A percentile compares a stretch with the other conserved stretches of the same genome.
Conservation (phyloP, 2,888 invertebrate genomes). For the Drosophila eohydei region DNA sequence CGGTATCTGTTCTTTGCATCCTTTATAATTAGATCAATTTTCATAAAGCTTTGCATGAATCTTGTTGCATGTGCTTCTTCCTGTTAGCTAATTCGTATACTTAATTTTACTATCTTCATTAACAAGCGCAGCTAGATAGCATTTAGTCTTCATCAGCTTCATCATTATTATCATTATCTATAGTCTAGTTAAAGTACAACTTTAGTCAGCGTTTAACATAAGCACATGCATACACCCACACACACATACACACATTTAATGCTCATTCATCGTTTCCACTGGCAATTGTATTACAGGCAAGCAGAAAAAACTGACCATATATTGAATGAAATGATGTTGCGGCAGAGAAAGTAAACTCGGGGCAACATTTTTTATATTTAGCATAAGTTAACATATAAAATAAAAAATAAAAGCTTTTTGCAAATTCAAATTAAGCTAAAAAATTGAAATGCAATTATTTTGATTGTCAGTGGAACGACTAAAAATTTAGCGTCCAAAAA, state of each 20-base stretch:
- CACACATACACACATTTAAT: slow-evolving; percentile 21
- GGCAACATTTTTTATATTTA: neutral
- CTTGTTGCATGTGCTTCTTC: slow-evolving; percentile 65
- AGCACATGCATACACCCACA: slow-evolving; percentile 43
- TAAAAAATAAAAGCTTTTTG: neutral
- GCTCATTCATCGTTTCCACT: slow-evolving; percentile 25
- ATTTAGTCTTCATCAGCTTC: slow-evolving; percentile 14
- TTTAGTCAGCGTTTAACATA: slow-evolving; percentile 49
- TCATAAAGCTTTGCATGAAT: slow-evolving; percentile 25
- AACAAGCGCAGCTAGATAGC: slow-evolving; percentile 14
- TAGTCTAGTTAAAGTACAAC: slow-evolving; percentile 34
- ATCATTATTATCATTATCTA: slow-evolving; percentile 27
- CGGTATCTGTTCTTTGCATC: slow-evolving; percentile 60
- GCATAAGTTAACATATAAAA: neutral
- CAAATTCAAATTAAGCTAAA: neutral
- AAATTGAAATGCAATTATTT: neutral
- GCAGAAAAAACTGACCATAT: neutral
- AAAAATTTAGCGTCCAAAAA: neutral
- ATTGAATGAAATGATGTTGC: no score
- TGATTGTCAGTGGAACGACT: slow-evolving; percentile 43
- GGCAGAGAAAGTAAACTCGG: no score
- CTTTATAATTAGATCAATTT: slow-evolving; percentile 5
- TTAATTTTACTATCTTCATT: slow-evolving; percentile 26
- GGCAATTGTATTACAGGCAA: slow-evolving; percentile 7
- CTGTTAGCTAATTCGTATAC: slow-evolving; percentile 30